Percentiles rank a stretch among this genome's conserved stretches.
Conservation (phyloP, 2,888 invertebrate species). For the Proisotoma minuta region DNA sequence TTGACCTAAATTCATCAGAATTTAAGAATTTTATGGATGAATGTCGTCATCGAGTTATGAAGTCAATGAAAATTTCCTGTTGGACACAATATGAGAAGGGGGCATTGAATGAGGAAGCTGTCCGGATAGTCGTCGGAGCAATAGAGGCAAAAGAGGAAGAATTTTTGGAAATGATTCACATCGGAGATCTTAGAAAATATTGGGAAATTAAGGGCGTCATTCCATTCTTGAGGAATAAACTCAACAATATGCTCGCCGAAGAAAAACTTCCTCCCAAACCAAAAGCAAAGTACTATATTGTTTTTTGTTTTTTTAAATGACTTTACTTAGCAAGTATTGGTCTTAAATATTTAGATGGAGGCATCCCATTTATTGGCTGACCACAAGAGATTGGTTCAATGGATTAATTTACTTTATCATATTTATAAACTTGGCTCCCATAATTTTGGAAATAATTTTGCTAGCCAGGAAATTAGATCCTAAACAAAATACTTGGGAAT, state of each 20-base stretch:
- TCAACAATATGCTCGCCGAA: constrained; percentile 52
- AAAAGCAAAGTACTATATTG: constrained; percentile 42
- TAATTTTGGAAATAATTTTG: constrained; percentile 51
- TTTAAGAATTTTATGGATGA: constrained; percentile 59
- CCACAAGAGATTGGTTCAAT: constrained; percentile 53
- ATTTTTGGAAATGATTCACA: constrained; percentile 52
- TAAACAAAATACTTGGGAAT: neutral
- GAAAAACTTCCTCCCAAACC: constrained; percentile 48
- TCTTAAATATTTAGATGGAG: constrained; percentile 21
- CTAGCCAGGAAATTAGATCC: neutral
- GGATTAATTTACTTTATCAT: constrained; percentile 42
- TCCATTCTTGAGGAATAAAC: constrained; percentile 54
- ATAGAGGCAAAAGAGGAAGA: constrained; percentile 57
- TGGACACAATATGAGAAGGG: constrained; percentile 64
- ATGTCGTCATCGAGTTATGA: constrained; percentile 59
- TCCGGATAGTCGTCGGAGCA: constrained; percentile 57
- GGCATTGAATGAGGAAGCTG: constrained; percentile 59
- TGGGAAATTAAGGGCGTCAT: constrained; percentile 54
- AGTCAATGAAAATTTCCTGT: constrained; percentile 60
- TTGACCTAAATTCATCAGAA: constrained; percentile 58
- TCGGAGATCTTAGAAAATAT: constrained; percentile 53
- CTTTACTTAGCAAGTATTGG: too few species aligned
- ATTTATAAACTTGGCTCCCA: constrained; percentile 43
- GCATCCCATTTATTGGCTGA: constrained; percentile 35
- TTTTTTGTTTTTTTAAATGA: too few species aligned